Conservation (phyloP, 1,140 invertebrate species). For the Drosophila baimaii region DNA sequence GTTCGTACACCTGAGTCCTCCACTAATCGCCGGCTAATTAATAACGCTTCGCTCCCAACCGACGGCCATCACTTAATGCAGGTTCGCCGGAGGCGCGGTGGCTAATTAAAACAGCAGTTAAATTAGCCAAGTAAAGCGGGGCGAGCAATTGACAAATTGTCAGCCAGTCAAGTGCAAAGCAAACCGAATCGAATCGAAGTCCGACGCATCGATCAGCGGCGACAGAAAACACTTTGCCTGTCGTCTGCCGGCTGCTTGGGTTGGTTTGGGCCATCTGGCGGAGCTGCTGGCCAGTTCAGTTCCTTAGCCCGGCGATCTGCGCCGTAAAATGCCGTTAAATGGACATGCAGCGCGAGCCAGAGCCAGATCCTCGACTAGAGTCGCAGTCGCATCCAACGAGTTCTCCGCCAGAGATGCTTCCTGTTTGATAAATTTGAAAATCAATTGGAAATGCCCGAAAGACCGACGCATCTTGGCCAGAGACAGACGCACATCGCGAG, state of each 20-base stretch:
- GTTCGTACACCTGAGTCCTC: not conserved
- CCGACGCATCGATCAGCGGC: constrained; percentile 50
- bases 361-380: not conserved
- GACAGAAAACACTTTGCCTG: constrained; percentile 59
- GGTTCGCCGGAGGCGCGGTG: constrained; percentile 5
- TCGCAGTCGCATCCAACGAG: constrained; percentile 39
- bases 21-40: constrained; percentile 17
- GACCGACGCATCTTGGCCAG: constrained; percentile 60
- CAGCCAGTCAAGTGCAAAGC: constrained; percentile 19
- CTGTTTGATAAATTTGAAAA: constrained; percentile 82
- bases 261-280: constrained; percentile 29
- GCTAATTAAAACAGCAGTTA: constrained; percentile 58
- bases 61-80: constrained; percentile 12
- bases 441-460: constrained; percentile 79
- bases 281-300: constrained; percentile 32
- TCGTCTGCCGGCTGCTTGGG: constrained; percentile 18
- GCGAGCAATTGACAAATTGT: constrained; percentile 60
- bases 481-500: constrained; percentile 46
- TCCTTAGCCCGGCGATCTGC: constrained; percentile 14
- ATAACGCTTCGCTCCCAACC: constrained; percentile 12
- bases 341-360: constrained; percentile 51
- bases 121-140: constrained; percentile 53
- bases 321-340: constrained; percentile 71
- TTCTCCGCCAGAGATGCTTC: constrained; percentile 73
- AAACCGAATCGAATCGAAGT: constrained; percentile 14